A percentile compares a stretch with the other conserved stretches of the same genome.
phyloP scores from a whole-genome alignment of 2,888 invertebrate genomes.

The Ypsolopha scabrella region DNA sequence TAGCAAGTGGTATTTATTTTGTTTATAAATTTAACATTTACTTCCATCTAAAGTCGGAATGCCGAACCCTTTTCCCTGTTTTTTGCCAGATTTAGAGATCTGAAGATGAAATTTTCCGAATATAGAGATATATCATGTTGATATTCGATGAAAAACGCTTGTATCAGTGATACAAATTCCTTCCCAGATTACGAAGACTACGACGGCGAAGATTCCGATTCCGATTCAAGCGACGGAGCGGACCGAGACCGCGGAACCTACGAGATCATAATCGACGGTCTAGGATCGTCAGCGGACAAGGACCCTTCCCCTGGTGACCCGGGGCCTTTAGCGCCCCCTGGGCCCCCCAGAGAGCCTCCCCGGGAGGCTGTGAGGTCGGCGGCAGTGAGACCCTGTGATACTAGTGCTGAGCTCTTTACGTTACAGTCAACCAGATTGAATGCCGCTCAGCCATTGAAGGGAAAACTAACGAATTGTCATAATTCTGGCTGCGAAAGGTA shows the following conservation, averaged over 20 bases:
- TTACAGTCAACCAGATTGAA: slow-evolving; percentile 85
- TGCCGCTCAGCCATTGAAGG: slow-evolving; percentile 87
- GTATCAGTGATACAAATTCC: background rate
- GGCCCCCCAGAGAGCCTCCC: slow-evolving; percentile 50
- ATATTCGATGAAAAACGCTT: too few species aligned
- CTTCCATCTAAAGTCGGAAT: background rate
- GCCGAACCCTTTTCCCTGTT: too few species aligned
- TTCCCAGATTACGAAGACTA: slow-evolving; percentile 55
- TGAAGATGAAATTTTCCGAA: too few species aligned
- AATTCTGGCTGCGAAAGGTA: slow-evolving; percentile 89
- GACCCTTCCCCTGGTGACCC: slow-evolving; percentile 30
- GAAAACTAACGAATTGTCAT: slow-evolving; percentile 90
- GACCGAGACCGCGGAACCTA: slow-evolving; percentile 57
- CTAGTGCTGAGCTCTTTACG: slow-evolving; percentile 88
- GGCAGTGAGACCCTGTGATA: slow-evolving; percentile 84
- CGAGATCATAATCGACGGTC: slow-evolving; percentile 55
- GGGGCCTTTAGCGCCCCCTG: slow-evolving; percentile 26
- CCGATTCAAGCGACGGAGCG: slow-evolving; percentile 26
- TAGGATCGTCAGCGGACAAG: slow-evolving; percentile 36
- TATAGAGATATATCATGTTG: too few species aligned
- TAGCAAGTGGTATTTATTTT: too few species aligned
- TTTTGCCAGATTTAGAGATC: too few species aligned
- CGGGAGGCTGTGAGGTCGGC: slow-evolving; percentile 66
- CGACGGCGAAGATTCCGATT: slow-evolving; percentile 45
- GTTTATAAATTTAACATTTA: background rate